Evolutionary conservation across 2,888 invertebrate genomes (phyloP), one percentile per base, ranked within the genome.

Genomic region (Acleris cristana): DNA sequence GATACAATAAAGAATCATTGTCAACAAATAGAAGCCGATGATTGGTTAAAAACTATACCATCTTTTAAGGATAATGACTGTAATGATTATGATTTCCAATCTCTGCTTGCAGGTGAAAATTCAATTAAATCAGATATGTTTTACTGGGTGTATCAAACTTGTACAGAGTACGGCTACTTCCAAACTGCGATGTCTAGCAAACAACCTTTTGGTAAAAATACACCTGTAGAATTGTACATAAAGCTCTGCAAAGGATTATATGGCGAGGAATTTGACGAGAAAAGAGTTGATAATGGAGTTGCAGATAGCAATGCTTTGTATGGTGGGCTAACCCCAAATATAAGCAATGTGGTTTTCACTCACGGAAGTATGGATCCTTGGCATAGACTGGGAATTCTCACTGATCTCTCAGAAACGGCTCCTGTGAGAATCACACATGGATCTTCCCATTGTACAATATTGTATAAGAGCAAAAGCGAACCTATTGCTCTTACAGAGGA

Each of bases 131-230:
- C 83, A 64, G 80, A 77, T 79, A 69, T 71, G n/a, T 73, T 77
- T 2, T 77, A 88, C 12, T 96, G 96, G 96, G 88, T 86, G 1
- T 96, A 96, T 79, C 96, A 96, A 84, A 96, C 95, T 0, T 97
- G 97, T 83, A 95, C 95, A 4, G 96, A 97, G 85, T 96, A 95
- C 78, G 96, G 96, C 34, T 96, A 94, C 79, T 96, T 93, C 79
- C 96, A 95, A 81, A 95, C 95, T 0, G 93, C 95, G 0, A 93
- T 93, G 70, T 93, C 94, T 0, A 76, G 84, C 5, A 82, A 89
- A 1, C 94, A 94, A 19, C 94, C 95, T 0, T 96, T 96, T 81
- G 93, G 93, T 2, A 80, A 87, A 34, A 86, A 89, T 26, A 77
- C 94, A 63, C 84, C 88, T 0, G 69, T 93, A 2, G 85, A 89